phyloP scores from a whole-genome alignment of 2,888 invertebrate species.

The Kuschelorhynchus macadamiae region DNA sequence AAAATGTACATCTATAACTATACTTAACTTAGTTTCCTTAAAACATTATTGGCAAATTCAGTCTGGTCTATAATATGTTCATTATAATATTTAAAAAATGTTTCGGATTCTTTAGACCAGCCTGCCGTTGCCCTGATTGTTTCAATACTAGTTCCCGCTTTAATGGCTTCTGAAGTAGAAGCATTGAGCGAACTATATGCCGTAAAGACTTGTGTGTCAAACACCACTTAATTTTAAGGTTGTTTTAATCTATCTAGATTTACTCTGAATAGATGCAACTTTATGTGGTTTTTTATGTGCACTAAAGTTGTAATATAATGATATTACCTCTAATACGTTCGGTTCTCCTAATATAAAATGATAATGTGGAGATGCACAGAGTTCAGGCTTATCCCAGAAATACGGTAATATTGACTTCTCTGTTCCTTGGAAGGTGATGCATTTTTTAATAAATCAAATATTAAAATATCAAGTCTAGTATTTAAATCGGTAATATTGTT shows the following conservation, averaged over 20 bases:
- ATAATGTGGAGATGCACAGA: slow-evolving; percentile 2
- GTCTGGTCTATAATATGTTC: not conserved
- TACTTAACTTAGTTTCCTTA: not conserved
- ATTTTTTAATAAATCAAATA: slow-evolving; percentile 5
- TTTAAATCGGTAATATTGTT: not conserved
- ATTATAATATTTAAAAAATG: slow-evolving; percentile 15
- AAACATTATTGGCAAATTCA: not conserved
- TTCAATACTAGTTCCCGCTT: slow-evolving; percentile 1
- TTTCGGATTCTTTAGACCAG: slow-evolving; percentile 12
- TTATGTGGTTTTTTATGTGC: slow-evolving; percentile 13
- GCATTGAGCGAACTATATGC: not conserved
- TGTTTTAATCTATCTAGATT: slow-evolving; percentile 3
- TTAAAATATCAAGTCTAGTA: slow-evolving; percentile 11
- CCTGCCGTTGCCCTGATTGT: slow-evolving; percentile 11
- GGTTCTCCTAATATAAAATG: not conserved
- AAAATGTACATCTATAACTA: too few species aligned
- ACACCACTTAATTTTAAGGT: slow-evolving; percentile 6
- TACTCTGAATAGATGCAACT: not conserved
- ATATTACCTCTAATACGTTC: not conserved
- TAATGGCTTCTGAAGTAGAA: not conserved
- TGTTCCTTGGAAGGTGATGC: not conserved
- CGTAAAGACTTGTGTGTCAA: slow-evolving; percentile 3
- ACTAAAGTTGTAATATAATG: not conserved
- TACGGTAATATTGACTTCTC: slow-evolving; percentile 1
- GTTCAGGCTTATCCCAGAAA: not conserved